phyloP scores from a whole-genome alignment of 2,888 invertebrate genomes.

The Drosophila algonquin region DNA sequence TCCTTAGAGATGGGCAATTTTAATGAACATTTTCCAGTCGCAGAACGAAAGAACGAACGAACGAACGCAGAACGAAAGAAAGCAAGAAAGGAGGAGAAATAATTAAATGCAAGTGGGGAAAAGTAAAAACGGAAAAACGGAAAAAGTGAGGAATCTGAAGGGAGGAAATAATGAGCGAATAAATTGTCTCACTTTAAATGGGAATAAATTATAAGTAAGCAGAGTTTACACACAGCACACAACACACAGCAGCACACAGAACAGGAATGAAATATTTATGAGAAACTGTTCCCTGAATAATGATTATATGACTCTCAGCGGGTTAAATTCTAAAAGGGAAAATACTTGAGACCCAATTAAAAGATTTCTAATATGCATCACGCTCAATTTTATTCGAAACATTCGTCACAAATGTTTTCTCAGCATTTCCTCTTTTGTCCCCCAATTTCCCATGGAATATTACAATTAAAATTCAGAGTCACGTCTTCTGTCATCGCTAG shows the following conservation, averaged over 20 bases:
- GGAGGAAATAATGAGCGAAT: constrained; percentile 35
- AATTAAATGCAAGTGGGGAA: constrained; percentile 46
- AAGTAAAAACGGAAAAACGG: constrained; percentile 43
- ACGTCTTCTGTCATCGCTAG: constrained; percentile 39
- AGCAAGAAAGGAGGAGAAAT: constrained; percentile 46
- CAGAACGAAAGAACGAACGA: constrained; percentile 13
- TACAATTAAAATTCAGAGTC: constrained; percentile 26
- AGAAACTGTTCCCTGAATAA: background rate
- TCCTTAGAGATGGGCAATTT: constrained; percentile 64
- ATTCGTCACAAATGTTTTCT: background rate
- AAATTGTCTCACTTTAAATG: constrained; percentile 37
- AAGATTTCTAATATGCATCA: background rate
- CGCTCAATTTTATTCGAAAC: background rate
- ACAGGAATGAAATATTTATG: constrained; percentile 1
- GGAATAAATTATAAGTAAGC: constrained; percentile 32
- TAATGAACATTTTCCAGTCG: constrained; percentile 52
- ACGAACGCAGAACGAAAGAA: constrained; percentile 13
- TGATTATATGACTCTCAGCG: background rate
- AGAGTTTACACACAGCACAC: constrained; percentile 27
- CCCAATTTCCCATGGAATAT: background rate
- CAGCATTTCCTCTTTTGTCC: background rate
- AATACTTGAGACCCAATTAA: background rate
- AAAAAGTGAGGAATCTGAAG: constrained; percentile 26
- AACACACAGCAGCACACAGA: background rate
- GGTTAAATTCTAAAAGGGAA: background rate